Percentiles rank a stretch among this genome's conserved stretches.
phyloP scores from a whole-genome alignment of 2,888 invertebrate genomes.

The Chironomus riparius region DNA sequence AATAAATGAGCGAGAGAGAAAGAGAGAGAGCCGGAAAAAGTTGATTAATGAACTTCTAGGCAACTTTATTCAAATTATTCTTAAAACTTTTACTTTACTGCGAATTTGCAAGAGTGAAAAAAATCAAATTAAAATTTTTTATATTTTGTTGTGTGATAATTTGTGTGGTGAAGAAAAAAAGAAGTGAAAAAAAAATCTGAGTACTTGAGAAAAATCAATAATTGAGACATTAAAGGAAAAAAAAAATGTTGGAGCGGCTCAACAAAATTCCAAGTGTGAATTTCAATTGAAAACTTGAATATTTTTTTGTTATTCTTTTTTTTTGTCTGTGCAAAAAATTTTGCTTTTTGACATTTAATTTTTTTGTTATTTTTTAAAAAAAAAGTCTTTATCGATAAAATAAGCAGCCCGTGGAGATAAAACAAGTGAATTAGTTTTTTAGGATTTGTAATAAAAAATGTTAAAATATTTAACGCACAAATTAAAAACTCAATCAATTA shows the following conservation, averaged over 20 bases:
- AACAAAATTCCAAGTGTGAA: slow-evolving; percentile 5
- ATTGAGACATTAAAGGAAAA: slow-evolving; percentile 9
- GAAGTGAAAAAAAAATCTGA: neutral
- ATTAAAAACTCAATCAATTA: slow-evolving; percentile 34
- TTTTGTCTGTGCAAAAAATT: too few relatives aligned
- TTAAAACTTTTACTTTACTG: neutral
- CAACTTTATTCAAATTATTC: neutral
- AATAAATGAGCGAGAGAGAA: too few relatives aligned
- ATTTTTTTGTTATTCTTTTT: neutral
- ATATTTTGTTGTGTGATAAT: neutral
- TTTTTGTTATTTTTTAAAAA: too few relatives aligned
- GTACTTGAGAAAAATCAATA: slow-evolving; percentile 23
- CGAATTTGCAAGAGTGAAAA: neutral
- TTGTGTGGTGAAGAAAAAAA: neutral
- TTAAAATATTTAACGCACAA: slow-evolving; percentile 35
- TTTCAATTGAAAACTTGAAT: neutral
- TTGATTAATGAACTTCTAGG: neutral
- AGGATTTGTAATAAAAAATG: slow-evolving; percentile 29
- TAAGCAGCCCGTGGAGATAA: too few relatives aligned
- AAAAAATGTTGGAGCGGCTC: slow-evolving; percentile 5
- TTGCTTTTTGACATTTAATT: too few relatives aligned
- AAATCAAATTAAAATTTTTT: neutral
- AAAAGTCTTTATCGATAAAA: too few relatives aligned
- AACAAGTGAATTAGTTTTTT: too few relatives aligned
- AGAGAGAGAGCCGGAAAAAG: neutral